These are phyloP conservation scores for Halcyon badia DNA, from an alignment of 2,797 vertebrate genomes.

Conservation along the genomic window DNA sequence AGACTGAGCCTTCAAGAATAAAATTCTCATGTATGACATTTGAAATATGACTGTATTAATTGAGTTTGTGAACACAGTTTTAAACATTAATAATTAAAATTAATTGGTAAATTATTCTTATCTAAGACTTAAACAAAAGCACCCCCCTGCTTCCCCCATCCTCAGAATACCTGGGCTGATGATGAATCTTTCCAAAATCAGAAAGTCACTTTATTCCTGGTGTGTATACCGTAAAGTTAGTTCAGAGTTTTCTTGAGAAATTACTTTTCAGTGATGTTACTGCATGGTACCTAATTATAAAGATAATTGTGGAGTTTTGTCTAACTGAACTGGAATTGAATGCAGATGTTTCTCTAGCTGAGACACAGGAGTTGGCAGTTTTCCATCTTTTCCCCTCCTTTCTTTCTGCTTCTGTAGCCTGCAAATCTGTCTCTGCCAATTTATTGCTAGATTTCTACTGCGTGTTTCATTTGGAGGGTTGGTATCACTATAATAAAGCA, in stretches of 20 bases:
- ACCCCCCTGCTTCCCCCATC: too few relatives aligned
- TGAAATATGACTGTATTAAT: neutral
- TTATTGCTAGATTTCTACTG: neutral
- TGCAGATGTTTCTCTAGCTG: neutral
- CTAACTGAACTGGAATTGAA: neutral
- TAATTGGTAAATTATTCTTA: too few relatives aligned
- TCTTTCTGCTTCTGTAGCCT: neutral
- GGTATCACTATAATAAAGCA: neutral
- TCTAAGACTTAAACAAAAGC: neutral
- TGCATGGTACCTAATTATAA: neutral
- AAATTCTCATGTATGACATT: neutral
- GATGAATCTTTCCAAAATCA: neutral
- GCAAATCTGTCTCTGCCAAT: neutral
- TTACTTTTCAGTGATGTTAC: neutral
- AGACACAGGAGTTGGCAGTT: neutral
- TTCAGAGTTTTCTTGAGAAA: neutral
- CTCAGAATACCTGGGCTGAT: neutral
- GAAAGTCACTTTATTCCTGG: neutral
- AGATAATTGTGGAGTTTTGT: neutral
- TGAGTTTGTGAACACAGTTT: neutral
- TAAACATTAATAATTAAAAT: neutral
- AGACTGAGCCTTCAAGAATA: neutral
- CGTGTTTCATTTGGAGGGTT: neutral
- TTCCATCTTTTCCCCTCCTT: neutral
- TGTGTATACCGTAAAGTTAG: neutral